Evolutionary conservation across 2,888 invertebrate species (phyloP).

Genomic region (Hipparchia sbordonii): DNA sequence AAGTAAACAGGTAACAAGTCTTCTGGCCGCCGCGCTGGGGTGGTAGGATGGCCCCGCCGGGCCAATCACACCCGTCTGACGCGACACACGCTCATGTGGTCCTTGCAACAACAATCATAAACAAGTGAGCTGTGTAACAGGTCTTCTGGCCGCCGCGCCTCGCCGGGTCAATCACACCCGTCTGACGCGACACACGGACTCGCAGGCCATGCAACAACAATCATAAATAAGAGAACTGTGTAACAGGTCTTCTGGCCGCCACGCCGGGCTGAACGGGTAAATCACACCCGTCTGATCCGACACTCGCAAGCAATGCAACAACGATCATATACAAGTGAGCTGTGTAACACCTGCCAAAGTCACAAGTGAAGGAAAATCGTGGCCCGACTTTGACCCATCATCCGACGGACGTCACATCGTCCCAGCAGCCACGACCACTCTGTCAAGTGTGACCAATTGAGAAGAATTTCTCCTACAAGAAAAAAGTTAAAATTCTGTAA

Average conservation of each 20-base stretch:
- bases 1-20: conserved; percentile 73
- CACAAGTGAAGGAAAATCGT: too few relatives aligned
- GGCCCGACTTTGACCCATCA: too few relatives aligned
- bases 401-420: too few relatives aligned
- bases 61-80: conserved; percentile 65
- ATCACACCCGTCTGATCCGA: conserved; percentile 57
- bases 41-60: conserved; percentile 55
- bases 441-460: too few relatives aligned
- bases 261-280: conserved; percentile 71
- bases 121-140: background rate
- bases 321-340: background rate
- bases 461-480: too few relatives aligned
- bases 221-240: conserved; percentile 47
- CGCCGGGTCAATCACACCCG: too few relatives aligned
- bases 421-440: too few relatives aligned
- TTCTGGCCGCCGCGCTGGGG: conserved; percentile 64
- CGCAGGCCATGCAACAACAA: too few relatives aligned
- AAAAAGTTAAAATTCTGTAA: too few relatives aligned
- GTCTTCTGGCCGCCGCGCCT: too few relatives aligned
- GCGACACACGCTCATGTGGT: conserved; percentile 41
- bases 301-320: conserved; percentile 34
- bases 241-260: conserved; percentile 63
- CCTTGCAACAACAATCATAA: background rate
- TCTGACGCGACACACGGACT: too few relatives aligned
- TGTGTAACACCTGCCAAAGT: too few relatives aligned